These are phyloP conservation scores for Acrobeloides nanus DNA, from an alignment of 2,888 invertebrate genomes.

Conservation along the genomic window DNA sequence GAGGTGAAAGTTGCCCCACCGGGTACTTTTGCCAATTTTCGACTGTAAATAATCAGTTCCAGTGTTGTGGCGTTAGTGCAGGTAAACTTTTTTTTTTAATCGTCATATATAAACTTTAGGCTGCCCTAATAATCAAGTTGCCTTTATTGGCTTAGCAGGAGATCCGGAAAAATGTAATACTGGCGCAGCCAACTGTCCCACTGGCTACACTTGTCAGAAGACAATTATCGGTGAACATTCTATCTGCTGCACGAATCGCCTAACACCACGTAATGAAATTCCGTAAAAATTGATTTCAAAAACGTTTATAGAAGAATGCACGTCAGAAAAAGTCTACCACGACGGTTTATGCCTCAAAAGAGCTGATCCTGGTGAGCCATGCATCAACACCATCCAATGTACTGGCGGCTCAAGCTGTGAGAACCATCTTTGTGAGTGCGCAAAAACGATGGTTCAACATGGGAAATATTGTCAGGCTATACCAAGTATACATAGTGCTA, in stretches of 20 bases:
- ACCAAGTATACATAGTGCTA: too few species aligned
- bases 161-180: conserved; percentile 33
- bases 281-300: background rate
- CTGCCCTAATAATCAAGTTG: conserved; percentile 39
- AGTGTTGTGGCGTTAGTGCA: conserved; percentile 38
- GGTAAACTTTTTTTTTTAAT: conserved; percentile 14
- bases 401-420: conserved; percentile 11
- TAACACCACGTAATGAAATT: background rate
- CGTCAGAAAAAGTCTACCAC: conserved; percentile 23
- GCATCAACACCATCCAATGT: conserved; percentile 7
- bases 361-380: conserved; percentile 8
- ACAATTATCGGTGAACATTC: conserved; percentile 44
- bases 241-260: conserved; percentile 39
- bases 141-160: conserved; percentile 39
- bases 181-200: conserved; percentile 28
- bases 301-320: conserved; percentile 15
- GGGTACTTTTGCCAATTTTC: conserved; percentile 47
- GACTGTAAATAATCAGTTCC: conserved; percentile 35
- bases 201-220: conserved; percentile 37
- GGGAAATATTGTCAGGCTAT: too few species aligned
- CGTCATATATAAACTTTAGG: conserved; percentile 16
- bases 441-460: conserved; percentile 9
- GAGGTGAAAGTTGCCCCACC: conserved; percentile 30
- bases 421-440: conserved; percentile 7
- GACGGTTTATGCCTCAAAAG: conserved; percentile 8